phyloP scores from a whole-genome alignment of 2,113 vertebrate genomes.

The Crotalus tigris region DNA sequence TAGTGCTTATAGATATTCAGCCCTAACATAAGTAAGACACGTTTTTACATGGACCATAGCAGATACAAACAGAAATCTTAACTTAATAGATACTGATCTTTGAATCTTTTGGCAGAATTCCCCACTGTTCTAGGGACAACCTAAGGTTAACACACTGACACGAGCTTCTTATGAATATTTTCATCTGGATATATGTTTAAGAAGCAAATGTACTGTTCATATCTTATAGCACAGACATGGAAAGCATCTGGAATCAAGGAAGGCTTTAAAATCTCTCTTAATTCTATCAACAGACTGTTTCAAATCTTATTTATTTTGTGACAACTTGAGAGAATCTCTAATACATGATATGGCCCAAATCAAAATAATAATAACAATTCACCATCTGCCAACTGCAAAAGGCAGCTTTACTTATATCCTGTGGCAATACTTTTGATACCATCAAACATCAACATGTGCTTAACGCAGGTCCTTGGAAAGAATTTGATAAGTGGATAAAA shows the following conservation, averaged over 20 bases:
- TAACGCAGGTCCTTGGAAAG: too few species aligned
- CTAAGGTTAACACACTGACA: background rate
- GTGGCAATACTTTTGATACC: too few species aligned
- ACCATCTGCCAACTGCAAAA: background rate
- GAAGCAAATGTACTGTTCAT: background rate
- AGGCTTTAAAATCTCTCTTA: background rate
- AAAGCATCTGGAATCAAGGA: background rate
- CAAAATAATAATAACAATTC: background rate
- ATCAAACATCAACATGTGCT: too few species aligned
- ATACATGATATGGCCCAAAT: background rate
- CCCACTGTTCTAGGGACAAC: background rate
- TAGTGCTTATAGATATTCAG: background rate
- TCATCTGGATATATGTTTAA: background rate
- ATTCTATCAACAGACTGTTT: background rate
- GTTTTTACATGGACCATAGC: background rate
- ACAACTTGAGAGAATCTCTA: background rate
- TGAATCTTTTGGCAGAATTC: background rate
- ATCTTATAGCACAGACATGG: background rate
- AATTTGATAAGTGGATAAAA: too few species aligned
- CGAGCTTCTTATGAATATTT: background rate
- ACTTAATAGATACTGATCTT: background rate
- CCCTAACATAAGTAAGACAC: background rate
- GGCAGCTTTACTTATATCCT: too few species aligned
- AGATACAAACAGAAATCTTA: background rate
- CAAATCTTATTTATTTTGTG: background rate